Percentiles rank a stretch among this genome's conserved stretches.
Conservation (phyloP, 1,140 invertebrate species). For the Trichogramma pretiosum region DNA sequence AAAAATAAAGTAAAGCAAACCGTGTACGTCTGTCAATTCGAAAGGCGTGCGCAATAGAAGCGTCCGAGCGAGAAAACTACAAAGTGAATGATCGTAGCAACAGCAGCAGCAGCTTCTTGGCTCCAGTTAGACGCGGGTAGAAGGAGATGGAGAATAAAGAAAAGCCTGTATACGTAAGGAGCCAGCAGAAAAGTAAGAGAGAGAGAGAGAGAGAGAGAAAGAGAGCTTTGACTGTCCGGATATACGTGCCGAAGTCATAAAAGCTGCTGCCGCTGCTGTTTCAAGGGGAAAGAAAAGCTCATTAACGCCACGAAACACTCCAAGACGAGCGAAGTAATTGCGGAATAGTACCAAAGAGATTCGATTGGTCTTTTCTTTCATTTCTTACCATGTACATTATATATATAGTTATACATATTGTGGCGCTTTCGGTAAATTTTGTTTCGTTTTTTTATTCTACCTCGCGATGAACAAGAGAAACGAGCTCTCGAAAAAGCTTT, state of each 20-base stretch:
- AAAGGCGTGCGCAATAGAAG: too few relatives aligned
- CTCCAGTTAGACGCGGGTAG: background rate
- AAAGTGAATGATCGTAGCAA: constrained; percentile 7
- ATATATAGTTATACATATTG: background rate
- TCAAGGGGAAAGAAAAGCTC: constrained; percentile 23
- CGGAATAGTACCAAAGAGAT: constrained; percentile 14
- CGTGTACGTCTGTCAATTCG: too few relatives aligned
- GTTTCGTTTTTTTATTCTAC: constrained; percentile 2
- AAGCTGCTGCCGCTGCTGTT: constrained; percentile 13
- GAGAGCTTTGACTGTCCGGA: too few relatives aligned
- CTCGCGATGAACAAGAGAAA: constrained; percentile 7
- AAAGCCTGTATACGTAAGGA: too few relatives aligned
- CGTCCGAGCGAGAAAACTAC: constrained; percentile 4
- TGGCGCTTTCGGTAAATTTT: constrained; percentile 21
- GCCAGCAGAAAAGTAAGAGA: background rate
- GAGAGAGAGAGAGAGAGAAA: constrained; percentile 4
- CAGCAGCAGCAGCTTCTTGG: too few relatives aligned
- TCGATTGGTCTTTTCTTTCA: constrained; percentile 9
- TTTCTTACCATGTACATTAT: background rate
- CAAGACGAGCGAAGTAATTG: constrained; percentile 25
- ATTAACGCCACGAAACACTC: constrained; percentile 25
- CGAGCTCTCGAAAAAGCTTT: constrained; percentile 9
- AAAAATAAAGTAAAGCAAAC: too few relatives aligned
- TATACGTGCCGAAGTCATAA: constrained; percentile 24
- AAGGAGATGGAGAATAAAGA: background rate